Percentiles rank a stretch among this genome's conserved stretches.
Conservation (phyloP, 2,113 vertebrate species). For the Hydrochoerus hydrochaeris region DNA sequence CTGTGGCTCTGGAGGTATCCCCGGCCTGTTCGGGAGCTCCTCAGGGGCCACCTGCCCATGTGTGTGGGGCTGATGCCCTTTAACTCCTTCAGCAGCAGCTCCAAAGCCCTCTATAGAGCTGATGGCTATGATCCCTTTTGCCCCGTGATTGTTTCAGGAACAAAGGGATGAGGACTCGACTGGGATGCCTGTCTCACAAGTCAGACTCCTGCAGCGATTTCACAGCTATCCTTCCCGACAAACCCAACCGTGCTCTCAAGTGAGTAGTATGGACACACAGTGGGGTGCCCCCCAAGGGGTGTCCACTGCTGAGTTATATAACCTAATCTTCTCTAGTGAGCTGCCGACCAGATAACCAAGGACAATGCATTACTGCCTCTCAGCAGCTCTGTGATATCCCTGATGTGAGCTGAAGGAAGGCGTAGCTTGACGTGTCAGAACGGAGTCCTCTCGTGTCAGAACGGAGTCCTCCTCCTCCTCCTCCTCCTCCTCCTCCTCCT, state of each 20-base stretch:
- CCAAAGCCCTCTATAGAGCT: constrained; percentile 48
- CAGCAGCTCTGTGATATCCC: not conserved
- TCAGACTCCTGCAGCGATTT: constrained; percentile 98
- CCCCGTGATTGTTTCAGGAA: constrained; percentile 85
- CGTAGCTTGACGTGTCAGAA: not conserved
- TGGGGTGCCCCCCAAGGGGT: not conserved
- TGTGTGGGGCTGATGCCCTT: not conserved
- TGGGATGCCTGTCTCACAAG: constrained; percentile 97
- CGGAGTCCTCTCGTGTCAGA: not conserved
- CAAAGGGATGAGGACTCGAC: constrained; percentile 96
- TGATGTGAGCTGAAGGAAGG: not conserved
- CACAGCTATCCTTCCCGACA: constrained; percentile 95
- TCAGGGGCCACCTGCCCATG: not conserved
- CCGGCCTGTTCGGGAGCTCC: not conserved
- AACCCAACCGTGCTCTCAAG: constrained; percentile 94
- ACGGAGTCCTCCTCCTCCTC: not conserved
- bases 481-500: no score
- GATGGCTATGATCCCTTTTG: constrained; percentile 6
- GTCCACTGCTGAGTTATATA: accelerated
- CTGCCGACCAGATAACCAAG: not conserved
- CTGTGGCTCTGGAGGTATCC: constrained; percentile 1
- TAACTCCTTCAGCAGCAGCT: not conserved
- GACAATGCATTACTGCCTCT: not conserved
- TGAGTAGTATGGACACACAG: constrained; percentile 86
- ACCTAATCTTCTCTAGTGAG: not conserved